Conservation (phyloP, 2,797 vertebrate genomes). For the Okamejei kenojei region DNA sequence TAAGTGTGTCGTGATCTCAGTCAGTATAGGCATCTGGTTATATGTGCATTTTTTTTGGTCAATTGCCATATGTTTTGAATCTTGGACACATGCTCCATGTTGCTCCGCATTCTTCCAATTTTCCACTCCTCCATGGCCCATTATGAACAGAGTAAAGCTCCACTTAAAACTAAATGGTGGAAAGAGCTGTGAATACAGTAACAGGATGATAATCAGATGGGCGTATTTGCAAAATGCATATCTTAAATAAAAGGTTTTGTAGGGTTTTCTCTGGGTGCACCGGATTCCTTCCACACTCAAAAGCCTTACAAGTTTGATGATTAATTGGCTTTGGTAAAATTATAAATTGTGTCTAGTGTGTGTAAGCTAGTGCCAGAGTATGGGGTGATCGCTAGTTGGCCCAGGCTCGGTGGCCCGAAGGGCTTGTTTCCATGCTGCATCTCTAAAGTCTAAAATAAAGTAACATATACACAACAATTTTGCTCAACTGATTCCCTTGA, state of each 20-base stretch:
- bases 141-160: not conserved
- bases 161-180: not conserved
- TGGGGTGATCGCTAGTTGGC: no score
- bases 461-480: no score
- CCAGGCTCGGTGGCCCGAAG: no score
- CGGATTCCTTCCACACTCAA: no score
- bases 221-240: not conserved
- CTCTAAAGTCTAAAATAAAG: no score
- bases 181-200: not conserved
- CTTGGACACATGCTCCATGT: not conserved
- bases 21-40: not conserved
- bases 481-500: not conserved
- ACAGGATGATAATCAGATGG: not conserved
- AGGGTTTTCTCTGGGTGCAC: no score
- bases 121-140: not conserved
- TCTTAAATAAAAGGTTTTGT: not conserved
- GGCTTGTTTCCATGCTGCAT: no score
- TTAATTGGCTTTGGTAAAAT: no score
- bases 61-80: not conserved
- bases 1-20: not conserved
- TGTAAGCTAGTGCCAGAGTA: no score
- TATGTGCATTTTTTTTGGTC: not conserved
- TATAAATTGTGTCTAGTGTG: no score
- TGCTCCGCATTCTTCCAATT: not conserved
- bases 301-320: no score